Percentiles rank a stretch among this genome's conserved stretches.
Evolutionary conservation across 2,888 invertebrate species (phyloP).

Genomic region (Hofmannophila pseudospretella): DNA sequence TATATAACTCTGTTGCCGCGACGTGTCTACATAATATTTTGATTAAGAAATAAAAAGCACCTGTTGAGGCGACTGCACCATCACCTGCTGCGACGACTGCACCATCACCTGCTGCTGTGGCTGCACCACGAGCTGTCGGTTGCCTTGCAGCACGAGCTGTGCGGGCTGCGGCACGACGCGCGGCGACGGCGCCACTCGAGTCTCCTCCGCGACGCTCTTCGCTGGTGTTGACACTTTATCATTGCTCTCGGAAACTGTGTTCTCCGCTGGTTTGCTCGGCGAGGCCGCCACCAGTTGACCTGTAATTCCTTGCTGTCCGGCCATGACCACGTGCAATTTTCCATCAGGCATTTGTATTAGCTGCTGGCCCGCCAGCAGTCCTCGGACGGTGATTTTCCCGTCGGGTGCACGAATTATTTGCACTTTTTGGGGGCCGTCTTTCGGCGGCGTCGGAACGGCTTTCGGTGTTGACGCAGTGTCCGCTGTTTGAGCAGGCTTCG

Average conservation of each 20-base stretch:
- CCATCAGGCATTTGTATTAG: conserved; percentile 96
- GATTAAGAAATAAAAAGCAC: too few species aligned
- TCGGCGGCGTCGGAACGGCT: conserved; percentile 42
- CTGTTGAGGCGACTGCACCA: conserved; percentile 42
- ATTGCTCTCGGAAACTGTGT: conserved; percentile 19
- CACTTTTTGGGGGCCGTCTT: conserved; percentile 84
- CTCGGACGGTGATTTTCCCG: conserved; percentile 94
- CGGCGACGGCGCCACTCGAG: conserved; percentile 7
- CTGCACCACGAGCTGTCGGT: conserved; percentile 55
- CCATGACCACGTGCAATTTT: conserved; percentile 89
- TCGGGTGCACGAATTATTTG: conserved; percentile 94
- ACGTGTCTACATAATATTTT: too few species aligned
- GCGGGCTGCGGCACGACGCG: conserved; percentile 24
- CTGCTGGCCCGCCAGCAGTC: conserved; percentile 94
- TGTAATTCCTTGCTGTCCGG: conserved; percentile 76
- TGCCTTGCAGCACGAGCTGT: conserved; percentile 44
- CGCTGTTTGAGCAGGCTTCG: conserved; percentile 52
- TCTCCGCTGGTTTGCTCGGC: conserved; percentile 36
- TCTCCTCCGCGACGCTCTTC: conserved; percentile 26
- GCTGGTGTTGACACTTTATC: conserved; percentile 23
- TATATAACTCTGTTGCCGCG: too few species aligned
- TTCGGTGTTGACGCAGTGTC: conserved; percentile 50
- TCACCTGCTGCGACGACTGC: conserved; percentile 32
- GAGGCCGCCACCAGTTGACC: conserved; percentile 64
- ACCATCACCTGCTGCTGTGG: conserved; percentile 34